These are phyloP conservation scores for Lethocerus indicus DNA, from an alignment of 1,140 invertebrate genomes.

Conservation along the genomic window DNA sequence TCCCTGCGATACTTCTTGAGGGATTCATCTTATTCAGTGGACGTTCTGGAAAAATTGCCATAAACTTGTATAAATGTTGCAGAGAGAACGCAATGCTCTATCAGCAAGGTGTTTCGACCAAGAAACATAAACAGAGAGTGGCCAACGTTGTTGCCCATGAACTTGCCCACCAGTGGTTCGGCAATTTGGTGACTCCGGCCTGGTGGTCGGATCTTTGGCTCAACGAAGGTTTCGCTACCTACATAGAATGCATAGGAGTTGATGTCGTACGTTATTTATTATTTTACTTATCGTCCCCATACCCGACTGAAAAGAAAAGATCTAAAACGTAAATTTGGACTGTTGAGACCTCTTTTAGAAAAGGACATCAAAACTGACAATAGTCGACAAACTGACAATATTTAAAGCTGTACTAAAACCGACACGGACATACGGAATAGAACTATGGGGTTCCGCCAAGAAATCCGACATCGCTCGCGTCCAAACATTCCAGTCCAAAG, in stretches of 20 bases:
- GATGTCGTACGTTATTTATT: constrained; percentile 29
- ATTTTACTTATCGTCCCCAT: too few species aligned
- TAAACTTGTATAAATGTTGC: background rate
- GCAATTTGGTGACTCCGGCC: constrained; percentile 60
- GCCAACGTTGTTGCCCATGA: constrained; percentile 63
- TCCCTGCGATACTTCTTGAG: too few species aligned
- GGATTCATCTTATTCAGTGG: background rate
- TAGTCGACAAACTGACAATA: too few species aligned
- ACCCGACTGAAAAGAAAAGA: too few species aligned
- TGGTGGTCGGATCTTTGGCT: constrained; percentile 70
- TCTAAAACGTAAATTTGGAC: too few species aligned
- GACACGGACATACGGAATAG: too few species aligned
- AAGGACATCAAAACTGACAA: too few species aligned
- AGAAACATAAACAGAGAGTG: constrained; percentile 38
- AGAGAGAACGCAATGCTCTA: constrained; percentile 52
- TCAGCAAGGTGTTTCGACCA: constrained; percentile 42
- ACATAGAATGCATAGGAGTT: constrained; percentile 40
- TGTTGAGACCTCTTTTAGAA: too few species aligned
- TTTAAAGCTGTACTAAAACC: too few species aligned
- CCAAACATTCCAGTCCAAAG: too few species aligned
- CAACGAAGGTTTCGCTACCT: constrained; percentile 57
- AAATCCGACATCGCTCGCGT: too few species aligned
- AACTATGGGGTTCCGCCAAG: too few species aligned
- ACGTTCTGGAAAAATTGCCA: background rate
- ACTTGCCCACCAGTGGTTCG: constrained; percentile 65